A percentile compares a stretch with the other conserved stretches of the same genome.
These are phyloP conservation scores for Spea hammondii DNA, from an alignment of 2,797 vertebrate species.

Conservation along the genomic window DNA sequence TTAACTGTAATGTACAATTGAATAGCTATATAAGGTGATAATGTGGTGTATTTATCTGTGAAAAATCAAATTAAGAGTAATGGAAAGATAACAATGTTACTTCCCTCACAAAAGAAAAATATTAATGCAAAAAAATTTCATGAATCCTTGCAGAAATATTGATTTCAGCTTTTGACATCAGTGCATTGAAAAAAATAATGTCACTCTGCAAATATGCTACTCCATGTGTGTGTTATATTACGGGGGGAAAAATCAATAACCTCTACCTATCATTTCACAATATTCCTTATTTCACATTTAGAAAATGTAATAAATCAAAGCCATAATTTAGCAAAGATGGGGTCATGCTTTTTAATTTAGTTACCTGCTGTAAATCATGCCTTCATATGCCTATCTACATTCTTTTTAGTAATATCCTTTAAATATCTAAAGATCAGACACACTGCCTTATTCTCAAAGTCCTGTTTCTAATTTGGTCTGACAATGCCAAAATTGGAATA, in stretches of 20 bases:
- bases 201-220: not conserved
- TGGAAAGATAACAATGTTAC: slow-evolving; percentile 43
- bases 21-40: slow-evolving; percentile 33
- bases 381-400: not conserved
- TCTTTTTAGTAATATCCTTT: not conserved
- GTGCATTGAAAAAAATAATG: not conserved
- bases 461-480: too few species aligned
- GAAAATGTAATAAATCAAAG: slow-evolving; percentile 4
- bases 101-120: slow-evolving; percentile 19
- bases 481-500: too few species aligned
- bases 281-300: not conserved
- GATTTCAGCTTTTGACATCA: not conserved
- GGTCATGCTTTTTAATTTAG: not conserved
- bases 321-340: not conserved
- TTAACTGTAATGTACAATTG: slow-evolving; percentile 42
- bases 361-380: not conserved
- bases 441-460: not conserved
- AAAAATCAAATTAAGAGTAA: slow-evolving; percentile 46
- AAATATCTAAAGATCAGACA: not conserved
- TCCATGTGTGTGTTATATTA: not conserved
- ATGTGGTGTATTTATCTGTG: slow-evolving; percentile 39
- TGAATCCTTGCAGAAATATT: slow-evolving; percentile 33
- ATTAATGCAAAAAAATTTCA: slow-evolving; percentile 35
- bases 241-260: slow-evolving; percentile 15
- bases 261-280: not conserved